Conservation (phyloP, 1,140 invertebrate genomes). For the Pseudoatta argentina region DNA sequence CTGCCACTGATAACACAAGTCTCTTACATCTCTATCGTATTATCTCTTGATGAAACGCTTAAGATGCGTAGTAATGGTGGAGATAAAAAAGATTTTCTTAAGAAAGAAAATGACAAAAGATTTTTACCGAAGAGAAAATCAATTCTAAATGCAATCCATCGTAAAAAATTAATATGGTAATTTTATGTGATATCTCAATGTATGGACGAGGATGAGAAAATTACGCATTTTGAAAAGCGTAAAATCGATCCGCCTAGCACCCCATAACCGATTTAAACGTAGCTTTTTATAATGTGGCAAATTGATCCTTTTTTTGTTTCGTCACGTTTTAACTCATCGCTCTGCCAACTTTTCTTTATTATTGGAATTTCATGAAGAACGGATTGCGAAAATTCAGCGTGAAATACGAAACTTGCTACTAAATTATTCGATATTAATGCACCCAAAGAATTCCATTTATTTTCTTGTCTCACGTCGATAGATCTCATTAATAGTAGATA, state of each 20-base stretch:
- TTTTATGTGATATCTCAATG: not conserved
- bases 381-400: constrained; percentile 32
- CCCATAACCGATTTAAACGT: constrained; percentile 11
- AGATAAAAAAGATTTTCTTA: not conserved
- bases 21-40: not conserved
- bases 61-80: not conserved
- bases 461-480: constrained; percentile 31
- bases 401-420: constrained; percentile 39
- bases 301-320: constrained; percentile 46
- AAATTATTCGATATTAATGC: constrained; percentile 47
- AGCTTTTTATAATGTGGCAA: not conserved
- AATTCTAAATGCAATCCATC: not conserved
- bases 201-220: constrained; percentile 9
- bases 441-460: constrained; percentile 46
- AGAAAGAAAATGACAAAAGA: not conserved
- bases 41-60: constrained; percentile 24
- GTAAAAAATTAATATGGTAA: constrained; percentile 28
- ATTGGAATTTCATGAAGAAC: constrained; percentile 26
- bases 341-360: not conserved
- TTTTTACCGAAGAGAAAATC: not conserved
- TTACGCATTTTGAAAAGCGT: constrained; percentile 33
- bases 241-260: constrained; percentile 24
- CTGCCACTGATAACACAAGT: not conserved
- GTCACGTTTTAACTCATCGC: not conserved
- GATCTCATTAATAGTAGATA: constrained; percentile 12